Percentiles rank a stretch among this genome's conserved stretches.
Conservation (phyloP, 2,888 invertebrate genomes). For the Drosophila tripunctata region DNA sequence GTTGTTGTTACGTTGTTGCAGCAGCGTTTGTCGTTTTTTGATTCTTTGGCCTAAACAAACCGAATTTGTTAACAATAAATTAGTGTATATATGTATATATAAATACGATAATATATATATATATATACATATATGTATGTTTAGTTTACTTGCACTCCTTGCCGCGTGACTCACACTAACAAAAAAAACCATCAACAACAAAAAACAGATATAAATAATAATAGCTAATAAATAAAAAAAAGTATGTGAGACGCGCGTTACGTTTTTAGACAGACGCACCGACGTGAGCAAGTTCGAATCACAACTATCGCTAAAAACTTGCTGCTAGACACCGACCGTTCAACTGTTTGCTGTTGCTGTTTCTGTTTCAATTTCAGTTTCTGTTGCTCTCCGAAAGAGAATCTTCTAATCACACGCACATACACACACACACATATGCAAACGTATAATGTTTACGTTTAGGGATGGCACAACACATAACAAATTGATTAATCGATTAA, state of each 20-base stretch:
- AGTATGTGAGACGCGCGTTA: slow-evolving; percentile 42
- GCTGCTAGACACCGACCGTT: slow-evolving; percentile 35
- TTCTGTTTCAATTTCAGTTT: no score
- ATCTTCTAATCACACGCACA: slow-evolving; percentile 57
- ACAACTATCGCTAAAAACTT: slow-evolving; percentile 57
- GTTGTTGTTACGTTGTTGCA: slow-evolving; percentile 55
- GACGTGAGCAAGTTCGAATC: slow-evolving; percentile 58
- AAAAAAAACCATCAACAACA: slow-evolving; percentile 22
- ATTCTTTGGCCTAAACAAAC: slow-evolving; percentile 37
- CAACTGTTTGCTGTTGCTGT: slow-evolving; percentile 37
- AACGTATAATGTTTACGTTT: slow-evolving; percentile 10
- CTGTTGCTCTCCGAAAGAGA: slow-evolving; percentile 54
- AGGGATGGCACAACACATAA: no score
- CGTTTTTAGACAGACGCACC: no score
- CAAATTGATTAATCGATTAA: no score
- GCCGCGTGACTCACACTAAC: slow-evolving; percentile 42
- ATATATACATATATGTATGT: slow-evolving; percentile 19
- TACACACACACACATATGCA: slow-evolving; percentile 16
- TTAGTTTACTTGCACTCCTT: slow-evolving; percentile 39
- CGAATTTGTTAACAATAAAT: slow-evolving; percentile 34
- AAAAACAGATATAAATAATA: slow-evolving; percentile 40
- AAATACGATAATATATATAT: slow-evolving; percentile 9
- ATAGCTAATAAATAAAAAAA: slow-evolving; percentile 47
- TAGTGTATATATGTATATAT: slow-evolving; percentile 18
- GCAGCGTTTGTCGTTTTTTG: no score